These are phyloP conservation scores for Ophioninae sp. DNA, from an alignment of 2,888 invertebrate genomes.

Conservation along the genomic window DNA sequence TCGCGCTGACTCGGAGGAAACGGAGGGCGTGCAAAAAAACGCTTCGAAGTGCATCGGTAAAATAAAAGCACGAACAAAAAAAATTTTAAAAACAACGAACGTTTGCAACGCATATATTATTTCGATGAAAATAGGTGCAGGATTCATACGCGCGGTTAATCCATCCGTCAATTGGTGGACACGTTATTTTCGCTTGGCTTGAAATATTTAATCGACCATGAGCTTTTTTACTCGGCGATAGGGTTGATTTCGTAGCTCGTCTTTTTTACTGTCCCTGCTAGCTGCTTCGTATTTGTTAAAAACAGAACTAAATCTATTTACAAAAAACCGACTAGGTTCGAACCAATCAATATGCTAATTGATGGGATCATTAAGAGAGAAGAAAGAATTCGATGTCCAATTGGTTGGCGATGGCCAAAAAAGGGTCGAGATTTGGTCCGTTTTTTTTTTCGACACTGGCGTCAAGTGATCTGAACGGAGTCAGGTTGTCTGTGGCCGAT, in stretches of 20 bases:
- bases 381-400: not conserved
- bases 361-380: not conserved
- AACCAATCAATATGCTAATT: conserved; percentile 6
- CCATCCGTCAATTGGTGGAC: conserved; percentile 4
- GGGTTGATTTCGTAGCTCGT: conserved; percentile 6
- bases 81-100: conserved; percentile 21
- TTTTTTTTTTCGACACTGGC: not conserved
- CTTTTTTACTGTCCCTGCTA: not conserved
- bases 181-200: not conserved
- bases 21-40: not conserved
- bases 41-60: not conserved
- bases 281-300: conserved; percentile 11
- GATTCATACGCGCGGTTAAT: not conserved
- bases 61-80: not conserved
- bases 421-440: conserved; percentile 22
- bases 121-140: conserved; percentile 4
- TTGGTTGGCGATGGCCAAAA: not conserved
- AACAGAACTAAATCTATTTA: conserved; percentile 7
- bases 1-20: not conserved
- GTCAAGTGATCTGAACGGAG: conserved; percentile 41
- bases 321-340: not conserved
- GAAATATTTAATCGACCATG: conserved; percentile 44
- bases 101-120: conserved; percentile 3
- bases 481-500: conserved; percentile 27
- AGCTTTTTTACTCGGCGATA: conserved; percentile 3